Percentiles rank a stretch among this genome's conserved stretches.
These are phyloP conservation scores for Argya squamiceps DNA, from an alignment of 2,797 vertebrate genomes.

Conservation along the genomic window DNA sequence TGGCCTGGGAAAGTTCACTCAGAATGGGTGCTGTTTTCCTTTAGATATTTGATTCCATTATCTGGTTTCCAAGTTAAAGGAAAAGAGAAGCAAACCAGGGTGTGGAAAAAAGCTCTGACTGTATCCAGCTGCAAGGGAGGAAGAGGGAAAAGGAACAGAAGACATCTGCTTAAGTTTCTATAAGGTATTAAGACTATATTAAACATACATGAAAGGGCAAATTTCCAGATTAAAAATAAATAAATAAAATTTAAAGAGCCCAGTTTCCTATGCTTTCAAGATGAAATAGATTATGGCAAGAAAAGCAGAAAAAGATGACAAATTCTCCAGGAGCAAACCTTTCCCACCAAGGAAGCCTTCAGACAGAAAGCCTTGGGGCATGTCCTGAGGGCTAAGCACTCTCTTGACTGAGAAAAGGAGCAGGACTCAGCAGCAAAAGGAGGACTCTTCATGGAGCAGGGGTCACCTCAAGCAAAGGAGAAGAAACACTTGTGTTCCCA, in stretches of 20 bases:
- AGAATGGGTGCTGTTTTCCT: not conserved
- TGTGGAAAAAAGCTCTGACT: not conserved
- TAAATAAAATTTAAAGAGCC: not conserved
- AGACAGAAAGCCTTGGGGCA: not conserved
- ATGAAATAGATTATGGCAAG: not conserved
- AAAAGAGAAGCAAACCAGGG: not conserved
- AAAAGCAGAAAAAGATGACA: not conserved
- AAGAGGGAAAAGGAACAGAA: not conserved
- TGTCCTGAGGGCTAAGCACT: not conserved
- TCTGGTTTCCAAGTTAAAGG: not conserved
- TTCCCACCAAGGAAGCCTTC: not conserved
- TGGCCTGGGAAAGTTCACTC: not conserved
- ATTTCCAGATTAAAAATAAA: not conserved
- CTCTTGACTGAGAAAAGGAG: not conserved
- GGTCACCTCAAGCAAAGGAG: not conserved
- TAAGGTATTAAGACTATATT: not conserved
- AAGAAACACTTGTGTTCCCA: not conserved
- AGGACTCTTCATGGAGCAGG: not conserved
- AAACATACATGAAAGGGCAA: not conserved
- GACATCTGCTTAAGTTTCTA: not conserved
- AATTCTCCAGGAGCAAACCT: not conserved
- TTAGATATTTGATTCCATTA: not conserved
- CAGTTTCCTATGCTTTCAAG: not conserved
- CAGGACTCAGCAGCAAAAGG: not conserved
- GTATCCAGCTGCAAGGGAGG: not conserved